These are phyloP conservation scores for Chaetodon auriga DNA, from an alignment of 2,113 vertebrate genomes.

Conservation along the genomic window DNA sequence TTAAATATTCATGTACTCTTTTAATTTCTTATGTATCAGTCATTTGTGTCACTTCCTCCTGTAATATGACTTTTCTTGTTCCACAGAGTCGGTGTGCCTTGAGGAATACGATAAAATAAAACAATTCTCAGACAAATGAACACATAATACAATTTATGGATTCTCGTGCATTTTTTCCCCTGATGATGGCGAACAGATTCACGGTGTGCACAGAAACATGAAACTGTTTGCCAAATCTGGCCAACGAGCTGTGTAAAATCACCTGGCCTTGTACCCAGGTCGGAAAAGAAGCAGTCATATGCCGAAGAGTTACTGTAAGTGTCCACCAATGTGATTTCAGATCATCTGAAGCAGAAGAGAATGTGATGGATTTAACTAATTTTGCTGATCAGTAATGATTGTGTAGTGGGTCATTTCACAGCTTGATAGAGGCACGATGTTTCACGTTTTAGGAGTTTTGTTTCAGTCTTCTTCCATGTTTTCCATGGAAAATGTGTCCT, in stretches of 20 bases:
- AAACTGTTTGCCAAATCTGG: background rate
- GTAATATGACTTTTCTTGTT: background rate
- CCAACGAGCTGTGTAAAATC: conserved; percentile 13
- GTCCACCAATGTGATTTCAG: background rate
- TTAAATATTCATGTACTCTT: background rate
- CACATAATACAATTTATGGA: background rate
- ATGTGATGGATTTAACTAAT: background rate
- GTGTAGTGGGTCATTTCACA: background rate
- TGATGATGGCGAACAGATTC: background rate
- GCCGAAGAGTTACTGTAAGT: background rate
- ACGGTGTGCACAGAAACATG: background rate
- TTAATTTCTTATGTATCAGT: background rate
- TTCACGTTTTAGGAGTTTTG: background rate
- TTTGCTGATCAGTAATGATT: background rate
- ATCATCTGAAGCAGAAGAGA: conserved; percentile 4
- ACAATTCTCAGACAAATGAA: background rate
- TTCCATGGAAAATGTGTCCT: background rate
- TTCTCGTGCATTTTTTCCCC: background rate
- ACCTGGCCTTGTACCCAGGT: background rate
- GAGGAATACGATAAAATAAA: background rate
- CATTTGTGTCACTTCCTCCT: background rate
- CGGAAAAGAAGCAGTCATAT: conserved; percentile 1
- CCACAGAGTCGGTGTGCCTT: background rate
- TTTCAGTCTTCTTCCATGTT: background rate
- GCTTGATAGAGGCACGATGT: background rate